These are phyloP conservation scores for Grapholita molesta DNA, from an alignment of 1,140 invertebrate species.

Conservation along the genomic window DNA sequence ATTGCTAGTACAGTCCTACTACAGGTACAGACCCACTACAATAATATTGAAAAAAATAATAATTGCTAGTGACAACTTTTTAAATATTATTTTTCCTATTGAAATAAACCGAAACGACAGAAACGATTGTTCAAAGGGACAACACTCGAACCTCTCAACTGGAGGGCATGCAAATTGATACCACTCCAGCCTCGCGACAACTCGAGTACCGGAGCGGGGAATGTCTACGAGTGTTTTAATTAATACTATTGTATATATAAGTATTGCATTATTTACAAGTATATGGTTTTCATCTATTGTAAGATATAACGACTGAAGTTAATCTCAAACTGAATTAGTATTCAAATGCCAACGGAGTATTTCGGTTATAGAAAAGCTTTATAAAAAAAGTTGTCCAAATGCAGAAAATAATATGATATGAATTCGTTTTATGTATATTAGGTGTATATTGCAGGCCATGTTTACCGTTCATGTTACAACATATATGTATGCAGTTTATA, in stretches of 20 bases:
- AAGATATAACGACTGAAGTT: not conserved
- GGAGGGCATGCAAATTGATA: slow-evolving; percentile 68
- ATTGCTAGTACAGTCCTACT: no score
- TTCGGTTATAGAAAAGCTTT: no score
- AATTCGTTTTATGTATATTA: no score
- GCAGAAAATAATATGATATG: no score
- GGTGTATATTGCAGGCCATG: no score
- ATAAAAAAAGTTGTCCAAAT: no score
- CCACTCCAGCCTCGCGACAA: slow-evolving; percentile 53
- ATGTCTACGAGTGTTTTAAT: slow-evolving; percentile 14
- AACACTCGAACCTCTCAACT: slow-evolving; percentile 54
- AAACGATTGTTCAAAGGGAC: slow-evolving; percentile 52
- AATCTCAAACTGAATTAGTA: not conserved
- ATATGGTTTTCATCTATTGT: not conserved
- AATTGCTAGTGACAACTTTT: not conserved
- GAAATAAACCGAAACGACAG: slow-evolving; percentile 32
- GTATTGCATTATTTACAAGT: not conserved
- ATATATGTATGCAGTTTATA: no score
- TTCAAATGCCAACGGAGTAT: no score
- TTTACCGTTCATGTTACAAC: no score
- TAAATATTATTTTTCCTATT: slow-evolving; percentile 21
- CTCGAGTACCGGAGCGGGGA: slow-evolving; percentile 34
- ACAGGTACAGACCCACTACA: no score
- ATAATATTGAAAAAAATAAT: not conserved
- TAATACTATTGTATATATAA: slow-evolving; percentile 4